phyloP scores from a whole-genome alignment of 2,797 vertebrate genomes.

The Phoeniculus purpureus region DNA sequence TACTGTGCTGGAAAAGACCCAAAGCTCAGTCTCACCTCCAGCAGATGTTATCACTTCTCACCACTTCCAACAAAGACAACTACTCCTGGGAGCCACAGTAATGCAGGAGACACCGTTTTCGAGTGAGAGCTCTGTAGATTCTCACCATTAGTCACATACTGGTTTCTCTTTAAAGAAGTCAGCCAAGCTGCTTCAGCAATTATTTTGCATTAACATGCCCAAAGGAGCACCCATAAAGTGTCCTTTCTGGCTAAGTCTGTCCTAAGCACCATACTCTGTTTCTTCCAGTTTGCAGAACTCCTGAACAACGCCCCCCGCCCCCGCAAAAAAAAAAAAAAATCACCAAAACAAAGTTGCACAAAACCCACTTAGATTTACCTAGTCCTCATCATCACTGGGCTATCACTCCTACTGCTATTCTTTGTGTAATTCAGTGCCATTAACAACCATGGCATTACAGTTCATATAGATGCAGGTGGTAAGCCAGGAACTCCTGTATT shows the following conservation, averaged over 20 bases:
- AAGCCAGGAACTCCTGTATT: neutral
- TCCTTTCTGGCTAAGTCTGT: neutral
- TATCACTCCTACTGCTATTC: neutral
- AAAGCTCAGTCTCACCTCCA: neutral
- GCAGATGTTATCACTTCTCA: accelerated
- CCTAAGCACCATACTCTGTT: neutral
- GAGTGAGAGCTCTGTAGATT: accelerated
- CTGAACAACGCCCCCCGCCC: too few relatives aligned
- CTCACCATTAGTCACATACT: neutral
- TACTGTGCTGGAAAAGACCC: accelerated
- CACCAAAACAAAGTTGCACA: neutral
- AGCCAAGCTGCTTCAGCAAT: neutral
- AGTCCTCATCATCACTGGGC: neutral
- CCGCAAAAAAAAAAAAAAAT: neutral
- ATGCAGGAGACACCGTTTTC: accelerated
- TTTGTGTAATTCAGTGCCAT: accelerated
- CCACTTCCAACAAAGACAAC: neutral
- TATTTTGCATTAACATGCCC: neutral
- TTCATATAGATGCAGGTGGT: neutral
- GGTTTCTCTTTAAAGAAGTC: neutral
- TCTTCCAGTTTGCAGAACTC: neutral
- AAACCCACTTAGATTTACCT: neutral
- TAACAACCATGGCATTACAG: neutral
- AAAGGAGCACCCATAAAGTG: neutral
- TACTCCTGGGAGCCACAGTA: neutral